Evolutionary conservation across 2,113 vertebrate genomes (phyloP), one percentile per base, ranked within the genome.

Genomic region (Corynorhinus townsendii): DNA sequence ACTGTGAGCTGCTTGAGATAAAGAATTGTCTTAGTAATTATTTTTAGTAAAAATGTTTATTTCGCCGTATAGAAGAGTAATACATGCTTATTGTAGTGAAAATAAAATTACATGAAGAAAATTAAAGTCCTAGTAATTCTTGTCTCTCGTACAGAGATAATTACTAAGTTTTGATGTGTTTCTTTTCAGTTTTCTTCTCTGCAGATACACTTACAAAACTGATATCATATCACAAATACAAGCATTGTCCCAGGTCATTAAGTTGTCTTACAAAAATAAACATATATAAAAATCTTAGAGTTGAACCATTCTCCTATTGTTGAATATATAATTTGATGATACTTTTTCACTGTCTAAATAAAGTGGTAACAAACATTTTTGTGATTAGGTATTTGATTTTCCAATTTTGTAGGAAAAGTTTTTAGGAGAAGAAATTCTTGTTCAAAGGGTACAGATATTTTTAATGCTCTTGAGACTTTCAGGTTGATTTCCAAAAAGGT

Each of bases 311-410:
- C 3, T 83, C 45, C 12, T 92, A 9, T 92, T 83, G 28, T 83
- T 92, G 64, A 86, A 73, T 89, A 62, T 72, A n/a, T 81, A 86
- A 71, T 17, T 72, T 72, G 17, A 73, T 96, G 38, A 72, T 69
- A 82, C 3, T 68, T 92, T 90, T 73, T 88, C 19, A 90, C 11
- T 94, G 11, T 91, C 49, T 88, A 96, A 71, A 82, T 79, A 71
- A 91, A 76, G 66, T 64, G 66, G 2, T 38, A 89, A 49, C 6
- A 88, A 93, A 85, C n/a, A 86, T 80, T 90, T 90, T 95, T 77
- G 22, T 93, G 12, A 19, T n/a, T 72, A 94, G 62, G 17, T 89
- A 89, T 68, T 96, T 89, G 85, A 86, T 54, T 91, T 89, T 84
- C 75, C 82, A 49, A n/a, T 68, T 82, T 83, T 66, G 17, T 88